A percentile compares a stretch with the other conserved stretches of the same genome.
These are phyloP conservation scores for Dendronephthya gigantea DNA, from an alignment of 64 coral and sea anemone species.

Conservation along the genomic window DNA sequence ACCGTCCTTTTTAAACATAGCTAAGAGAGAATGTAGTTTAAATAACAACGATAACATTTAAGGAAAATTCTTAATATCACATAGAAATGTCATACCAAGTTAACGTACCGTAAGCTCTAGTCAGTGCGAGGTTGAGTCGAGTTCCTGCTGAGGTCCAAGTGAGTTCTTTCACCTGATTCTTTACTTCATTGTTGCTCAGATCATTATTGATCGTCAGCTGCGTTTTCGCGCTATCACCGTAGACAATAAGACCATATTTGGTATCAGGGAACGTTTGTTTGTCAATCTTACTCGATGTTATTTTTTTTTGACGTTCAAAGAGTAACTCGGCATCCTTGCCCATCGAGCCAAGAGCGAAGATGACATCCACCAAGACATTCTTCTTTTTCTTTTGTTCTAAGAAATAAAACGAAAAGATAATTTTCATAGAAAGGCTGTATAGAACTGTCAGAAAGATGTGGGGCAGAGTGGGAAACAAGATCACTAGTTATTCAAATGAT, in stretches of 20 bases:
- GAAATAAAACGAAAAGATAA: neutral
- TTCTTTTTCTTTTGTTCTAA: constrained; percentile 13
- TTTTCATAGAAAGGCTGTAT: neutral
- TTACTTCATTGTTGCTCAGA: neutral
- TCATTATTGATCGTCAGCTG: neutral
- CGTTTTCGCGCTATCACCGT: neutral
- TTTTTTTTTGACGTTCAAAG: neutral
- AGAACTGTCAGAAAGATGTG: too few relatives aligned
- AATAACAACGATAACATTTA: neutral
- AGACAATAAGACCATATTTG: neutral
- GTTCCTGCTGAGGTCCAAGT: neutral
- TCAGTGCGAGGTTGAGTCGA: neutral
- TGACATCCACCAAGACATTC: neutral
- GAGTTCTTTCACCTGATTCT: neutral
- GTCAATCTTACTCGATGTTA: neutral
- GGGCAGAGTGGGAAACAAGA: too few relatives aligned
- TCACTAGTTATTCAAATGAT: too few relatives aligned
- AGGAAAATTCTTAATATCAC: too few relatives aligned
- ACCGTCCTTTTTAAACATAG: neutral
- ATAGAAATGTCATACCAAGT: too few relatives aligned
- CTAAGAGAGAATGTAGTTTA: neutral
- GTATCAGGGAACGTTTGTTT: neutral
- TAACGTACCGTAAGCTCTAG: neutral
- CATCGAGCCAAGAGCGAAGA: neutral
- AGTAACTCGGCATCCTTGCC: neutral